Conservation (phyloP, 35 echinoderm and acorn worm species). For the Anneissia japonica region DNA sequence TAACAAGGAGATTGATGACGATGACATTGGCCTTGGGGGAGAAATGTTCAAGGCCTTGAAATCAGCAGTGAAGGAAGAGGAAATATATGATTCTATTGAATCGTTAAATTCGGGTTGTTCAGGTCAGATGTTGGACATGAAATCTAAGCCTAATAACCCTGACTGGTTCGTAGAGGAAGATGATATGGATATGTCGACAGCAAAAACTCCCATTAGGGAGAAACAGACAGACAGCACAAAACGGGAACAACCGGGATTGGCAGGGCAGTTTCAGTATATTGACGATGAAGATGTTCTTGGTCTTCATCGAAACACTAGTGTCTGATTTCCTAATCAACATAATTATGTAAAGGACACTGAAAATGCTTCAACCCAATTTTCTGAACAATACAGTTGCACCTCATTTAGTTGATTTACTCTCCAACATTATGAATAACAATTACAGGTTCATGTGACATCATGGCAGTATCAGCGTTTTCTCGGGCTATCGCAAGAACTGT, state of each 20-base stretch:
- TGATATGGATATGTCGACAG: slow-evolving; percentile 61
- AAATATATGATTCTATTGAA: slow-evolving; percentile 65
- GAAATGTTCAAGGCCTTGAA: slow-evolving; percentile 94
- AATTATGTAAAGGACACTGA: too few species aligned
- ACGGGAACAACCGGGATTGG: slow-evolving; percentile 33
- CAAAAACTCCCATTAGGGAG: slow-evolving; percentile 5
- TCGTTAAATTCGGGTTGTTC: slow-evolving; percentile 81
- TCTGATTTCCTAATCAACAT: slow-evolving; percentile 15
- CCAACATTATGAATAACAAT: too few species aligned
- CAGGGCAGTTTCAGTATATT: slow-evolving; percentile 63
- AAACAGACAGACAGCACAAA: neutral
- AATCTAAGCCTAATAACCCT: slow-evolving; percentile 52
- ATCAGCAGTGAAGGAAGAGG: slow-evolving; percentile 64
- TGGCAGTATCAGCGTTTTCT: too few species aligned
- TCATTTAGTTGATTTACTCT: too few species aligned
- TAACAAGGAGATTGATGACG: slow-evolving; percentile 69
- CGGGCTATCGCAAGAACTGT: too few species aligned
- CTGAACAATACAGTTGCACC: too few species aligned
- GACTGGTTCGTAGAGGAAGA: slow-evolving; percentile 66
- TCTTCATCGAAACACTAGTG: slow-evolving; percentile 66
- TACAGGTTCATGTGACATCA: too few species aligned
- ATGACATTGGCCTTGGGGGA: slow-evolving; percentile 54
- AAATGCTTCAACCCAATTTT: too few species aligned
- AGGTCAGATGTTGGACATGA: slow-evolving; percentile 80
- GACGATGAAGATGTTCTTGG: slow-evolving; percentile 79